Evolutionary conservation across 2,888 invertebrate genomes (phyloP).

Genomic region (Proisotoma minuta): DNA sequence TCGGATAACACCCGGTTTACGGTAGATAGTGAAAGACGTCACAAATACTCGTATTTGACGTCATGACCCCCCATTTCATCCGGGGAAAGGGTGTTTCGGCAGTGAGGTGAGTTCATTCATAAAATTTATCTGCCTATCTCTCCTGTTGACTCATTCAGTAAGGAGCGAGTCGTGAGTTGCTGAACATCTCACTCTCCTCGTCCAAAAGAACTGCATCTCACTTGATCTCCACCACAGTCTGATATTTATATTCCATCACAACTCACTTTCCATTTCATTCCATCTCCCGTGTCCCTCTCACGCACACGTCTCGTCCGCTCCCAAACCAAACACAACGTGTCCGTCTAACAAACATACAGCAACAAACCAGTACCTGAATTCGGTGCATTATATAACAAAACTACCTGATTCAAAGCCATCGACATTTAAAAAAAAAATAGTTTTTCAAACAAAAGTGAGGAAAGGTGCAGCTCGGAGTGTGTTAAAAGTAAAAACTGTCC

Average conservation of each 20-base stretch:
- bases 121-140: conserved; percentile 43
- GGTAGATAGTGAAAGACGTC: conserved; percentile 38
- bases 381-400: not conserved
- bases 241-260: not conserved
- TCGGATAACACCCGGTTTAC: not conserved
- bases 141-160: conserved; percentile 46
- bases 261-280: conserved; percentile 10
- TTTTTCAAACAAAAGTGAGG: no score
- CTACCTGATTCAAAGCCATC: no score
- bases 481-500: no score
- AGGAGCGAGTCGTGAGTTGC: conserved; percentile 39
- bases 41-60: conserved; percentile 39
- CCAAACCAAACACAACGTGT: not conserved
- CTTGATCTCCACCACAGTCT: conserved; percentile 2
- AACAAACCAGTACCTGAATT: not conserved
- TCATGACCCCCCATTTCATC: conserved; percentile 44
- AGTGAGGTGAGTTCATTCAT: conserved; percentile 47
- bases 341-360: not conserved
- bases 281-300: not conserved
- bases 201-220: conserved; percentile 9
- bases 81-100: conserved; percentile 40
- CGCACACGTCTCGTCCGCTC: not conserved
- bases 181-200: conserved; percentile 32
- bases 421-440: no score
- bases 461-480: no score